These are phyloP conservation scores for Nyctalus aviator DNA, from an alignment of 2,797 vertebrate species.

Conservation along the genomic window DNA sequence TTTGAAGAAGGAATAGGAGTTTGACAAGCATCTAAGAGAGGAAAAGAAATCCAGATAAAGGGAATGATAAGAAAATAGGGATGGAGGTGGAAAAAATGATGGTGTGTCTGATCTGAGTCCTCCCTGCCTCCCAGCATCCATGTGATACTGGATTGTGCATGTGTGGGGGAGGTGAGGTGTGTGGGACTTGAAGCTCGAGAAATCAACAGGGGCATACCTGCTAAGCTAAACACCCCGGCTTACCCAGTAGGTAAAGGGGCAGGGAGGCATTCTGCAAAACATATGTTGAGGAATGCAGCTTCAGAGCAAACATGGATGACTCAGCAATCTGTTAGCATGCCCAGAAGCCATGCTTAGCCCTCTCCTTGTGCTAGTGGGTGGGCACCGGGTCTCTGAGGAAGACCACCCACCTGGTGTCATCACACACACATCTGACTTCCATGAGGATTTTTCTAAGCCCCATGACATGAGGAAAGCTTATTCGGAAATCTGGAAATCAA, in stretches of 20 bases:
- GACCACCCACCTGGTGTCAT: conserved; percentile 64
- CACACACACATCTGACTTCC: conserved; percentile 65
- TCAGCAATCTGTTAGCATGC: conserved; percentile 15
- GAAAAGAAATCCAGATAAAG: neutral
- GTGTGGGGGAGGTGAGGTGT: neutral
- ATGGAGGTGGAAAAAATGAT: neutral
- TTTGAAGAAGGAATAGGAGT: conserved; percentile 22
- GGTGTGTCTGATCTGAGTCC: neutral
- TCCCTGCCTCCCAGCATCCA: neutral
- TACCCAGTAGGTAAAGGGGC: neutral
- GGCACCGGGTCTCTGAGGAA: neutral
- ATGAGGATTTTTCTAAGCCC: neutral
- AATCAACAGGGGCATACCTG: neutral
- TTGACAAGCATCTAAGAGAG: neutral
- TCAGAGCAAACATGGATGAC: conserved; percentile 44
- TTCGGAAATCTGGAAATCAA: conserved; percentile 63
- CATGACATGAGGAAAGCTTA: conserved; percentile 31
- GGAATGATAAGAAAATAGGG: neutral
- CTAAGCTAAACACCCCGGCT: neutral
- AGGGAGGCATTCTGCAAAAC: neutral
- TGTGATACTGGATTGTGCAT: neutral
- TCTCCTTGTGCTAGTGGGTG: conserved; percentile 63
- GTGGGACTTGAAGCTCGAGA: neutral
- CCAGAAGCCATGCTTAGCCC: neutral
- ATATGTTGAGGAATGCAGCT: conserved; percentile 28